Evolutionary conservation across 37 sponge, comb jelly and placozoan genomes (phyloP).

Genomic region (Spongilla lacustris): DNA sequence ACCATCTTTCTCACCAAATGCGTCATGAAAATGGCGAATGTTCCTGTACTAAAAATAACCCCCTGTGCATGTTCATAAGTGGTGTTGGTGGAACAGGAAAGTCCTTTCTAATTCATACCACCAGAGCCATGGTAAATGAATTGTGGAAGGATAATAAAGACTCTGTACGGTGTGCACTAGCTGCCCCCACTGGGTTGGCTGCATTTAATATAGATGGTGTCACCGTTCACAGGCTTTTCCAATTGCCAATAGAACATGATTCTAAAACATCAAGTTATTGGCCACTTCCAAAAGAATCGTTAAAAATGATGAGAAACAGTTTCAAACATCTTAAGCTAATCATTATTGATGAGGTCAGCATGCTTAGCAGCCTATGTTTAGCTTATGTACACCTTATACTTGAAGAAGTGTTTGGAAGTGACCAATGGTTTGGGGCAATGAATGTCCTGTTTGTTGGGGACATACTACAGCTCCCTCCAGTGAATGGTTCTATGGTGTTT

Average conservation of each 20-base stretch:
- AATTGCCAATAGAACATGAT: slow-evolving; percentile 63
- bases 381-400: slow-evolving; percentile 51
- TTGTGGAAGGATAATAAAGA: slow-evolving; percentile 6
- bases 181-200: slow-evolving; percentile 64
- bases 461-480: slow-evolving; percentile 65
- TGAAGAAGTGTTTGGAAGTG: slow-evolving; percentile 45
- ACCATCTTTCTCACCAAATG: slow-evolving; percentile 13
- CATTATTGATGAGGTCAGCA: slow-evolving; percentile 68
- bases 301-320: slow-evolving; percentile 21
- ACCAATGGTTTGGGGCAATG: slow-evolving; percentile 34
- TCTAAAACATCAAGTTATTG: slow-evolving; percentile 36
- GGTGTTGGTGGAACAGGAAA: slow-evolving; percentile 66
- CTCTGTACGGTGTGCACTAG: slow-evolving; percentile 20
- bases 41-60: background rate
- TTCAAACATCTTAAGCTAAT: slow-evolving; percentile 34
- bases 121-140: slow-evolving; percentile 14
- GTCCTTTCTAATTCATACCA: slow-evolving; percentile 51
- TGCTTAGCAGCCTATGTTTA: slow-evolving; percentile 47
- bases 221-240: slow-evolving; percentile 40
- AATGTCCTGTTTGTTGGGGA: slow-evolving; percentile 59
- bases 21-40: slow-evolving; percentile 2
- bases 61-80: slow-evolving; percentile 40
- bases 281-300: slow-evolving; percentile 11
- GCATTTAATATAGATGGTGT: slow-evolving; percentile 48
- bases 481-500: slow-evolving; percentile 49